Conservation (phyloP, 2,888 invertebrate species). For the Mythimna lalbum region DNA sequence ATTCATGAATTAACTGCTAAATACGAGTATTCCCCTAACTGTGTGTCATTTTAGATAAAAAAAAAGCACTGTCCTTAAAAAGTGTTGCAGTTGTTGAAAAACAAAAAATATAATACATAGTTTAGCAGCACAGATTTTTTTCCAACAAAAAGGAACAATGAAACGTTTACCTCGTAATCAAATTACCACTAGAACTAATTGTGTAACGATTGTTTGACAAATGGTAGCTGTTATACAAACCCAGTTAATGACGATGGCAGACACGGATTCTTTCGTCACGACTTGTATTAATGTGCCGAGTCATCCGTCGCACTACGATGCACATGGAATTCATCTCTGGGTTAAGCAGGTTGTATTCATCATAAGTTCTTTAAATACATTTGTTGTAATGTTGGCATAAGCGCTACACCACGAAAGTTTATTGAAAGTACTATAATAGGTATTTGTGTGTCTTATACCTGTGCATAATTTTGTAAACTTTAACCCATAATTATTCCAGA, state of each 20-base stretch:
- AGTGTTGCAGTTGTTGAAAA: no score
- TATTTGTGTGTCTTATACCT: background rate
- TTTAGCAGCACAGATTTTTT: no score
- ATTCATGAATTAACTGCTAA: no score
- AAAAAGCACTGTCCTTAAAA: no score
- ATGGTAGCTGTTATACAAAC: conserved; percentile 33
- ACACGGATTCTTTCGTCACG: conserved; percentile 56
- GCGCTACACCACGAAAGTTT: background rate
- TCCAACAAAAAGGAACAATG: no score
- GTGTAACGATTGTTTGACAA: conserved; percentile 15
- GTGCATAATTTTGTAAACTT: background rate
- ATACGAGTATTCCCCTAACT: no score
- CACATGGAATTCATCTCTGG: background rate
- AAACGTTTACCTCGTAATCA: background rate
- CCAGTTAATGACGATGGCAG: conserved; percentile 19
- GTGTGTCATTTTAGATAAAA: no score
- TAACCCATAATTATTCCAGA: conserved; percentile 8
- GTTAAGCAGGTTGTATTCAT: background rate
- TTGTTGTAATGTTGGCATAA: no score
- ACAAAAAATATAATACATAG: no score
- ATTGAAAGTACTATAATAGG: no score
- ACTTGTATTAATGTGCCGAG: conserved; percentile 17
- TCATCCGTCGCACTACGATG: conserved; percentile 31
- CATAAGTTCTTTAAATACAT: background rate
- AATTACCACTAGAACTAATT: conserved; percentile 22